phyloP scores from a whole-genome alignment of 2,888 invertebrate species.

The Sinhomidia bicolor region DNA sequence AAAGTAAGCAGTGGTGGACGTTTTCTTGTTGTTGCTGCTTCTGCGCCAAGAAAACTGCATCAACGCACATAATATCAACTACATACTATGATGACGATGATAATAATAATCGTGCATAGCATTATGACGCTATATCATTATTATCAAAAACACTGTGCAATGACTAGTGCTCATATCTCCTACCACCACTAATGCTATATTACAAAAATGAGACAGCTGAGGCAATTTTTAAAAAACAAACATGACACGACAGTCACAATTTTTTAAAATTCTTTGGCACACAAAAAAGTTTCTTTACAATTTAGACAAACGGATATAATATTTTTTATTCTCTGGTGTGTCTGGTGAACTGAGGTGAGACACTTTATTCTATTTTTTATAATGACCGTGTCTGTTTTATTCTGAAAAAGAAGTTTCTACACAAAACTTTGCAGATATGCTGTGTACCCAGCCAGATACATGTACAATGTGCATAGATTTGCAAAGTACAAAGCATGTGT shows the following conservation, averaged over 20 bases:
- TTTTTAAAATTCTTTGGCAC: neutral
- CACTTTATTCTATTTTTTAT: neutral
- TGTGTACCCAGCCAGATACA: neutral
- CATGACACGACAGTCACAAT: constrained; percentile 32
- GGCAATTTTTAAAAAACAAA: constrained; percentile 14
- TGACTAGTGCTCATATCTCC: constrained; percentile 14
- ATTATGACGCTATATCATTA: neutral
- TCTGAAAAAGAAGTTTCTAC: neutral
- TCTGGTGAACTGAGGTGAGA: constrained; percentile 6
- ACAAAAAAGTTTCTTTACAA: neutral
- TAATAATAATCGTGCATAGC: constrained; percentile 8
- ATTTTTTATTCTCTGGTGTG: neutral
- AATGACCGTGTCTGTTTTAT: constrained; percentile 25
- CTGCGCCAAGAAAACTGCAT: constrained; percentile 23
- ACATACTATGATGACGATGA: neutral
- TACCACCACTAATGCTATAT: neutral
- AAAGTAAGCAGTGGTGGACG: neutral
- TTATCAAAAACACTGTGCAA: neutral
- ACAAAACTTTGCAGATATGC: neutral
- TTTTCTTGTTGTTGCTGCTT: neutral
- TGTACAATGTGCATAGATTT: neutral
- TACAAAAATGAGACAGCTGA: constrained; percentile 22
- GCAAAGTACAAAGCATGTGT: neutral
- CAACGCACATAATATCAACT: neutral
- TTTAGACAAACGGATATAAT: neutral